Evolutionary conservation across 2,888 invertebrate species (phyloP), one percentile per base, ranked within the genome.

Genomic region (Biston stratarius): DNA sequence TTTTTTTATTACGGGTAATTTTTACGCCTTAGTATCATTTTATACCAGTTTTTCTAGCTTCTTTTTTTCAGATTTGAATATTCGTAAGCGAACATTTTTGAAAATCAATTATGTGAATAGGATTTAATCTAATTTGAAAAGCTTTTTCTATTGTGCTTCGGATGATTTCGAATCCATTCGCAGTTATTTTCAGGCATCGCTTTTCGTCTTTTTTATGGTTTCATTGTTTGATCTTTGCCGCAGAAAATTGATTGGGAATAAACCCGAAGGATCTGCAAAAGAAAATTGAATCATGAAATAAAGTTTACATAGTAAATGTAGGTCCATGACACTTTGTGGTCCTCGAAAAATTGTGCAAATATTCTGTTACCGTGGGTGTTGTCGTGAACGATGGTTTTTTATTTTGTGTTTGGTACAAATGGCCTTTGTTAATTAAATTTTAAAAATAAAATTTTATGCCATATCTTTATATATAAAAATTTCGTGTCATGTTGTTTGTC

Each of bases 281-380:
- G 70, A 60, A 75, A 75, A 74, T 69, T 72, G 69, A 61, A 64
- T 69, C 47, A 64, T 55, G 49, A 67, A 67, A 67, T 66, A 52
- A 59, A 65, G 71, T 71, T 71, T 69, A 66, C 71, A 67, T 64
- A 69, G 70, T 70, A 59, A 69, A 72, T 70, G 61, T 66, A 66
- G 53, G 59, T 64, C 64, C 57, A 66, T 64, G 64, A 68, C 62
- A 64, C 63, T 60, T 65, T 59, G 15, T 40, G 45, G 49, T 14
- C 62, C 53, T 33, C 38, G 57, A 72, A 71, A 67, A 64, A 64
- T 66, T 61, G 69, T 55, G 57, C 60, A 71, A 72, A 72, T 64
- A 67, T 61, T 65, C 57, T 48, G 52, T 67, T 33, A 55, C n/a
- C n/a, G 8, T 14, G 33, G 42, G 2, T 42, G 33, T 74, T 72